A percentile compares a stretch with the other conserved stretches of the same genome.
These are phyloP conservation scores for Pelagia noctiluca DNA, from an alignment of 30 jellyfish, hydroid and myxozoan species.

Conservation along the genomic window DNA sequence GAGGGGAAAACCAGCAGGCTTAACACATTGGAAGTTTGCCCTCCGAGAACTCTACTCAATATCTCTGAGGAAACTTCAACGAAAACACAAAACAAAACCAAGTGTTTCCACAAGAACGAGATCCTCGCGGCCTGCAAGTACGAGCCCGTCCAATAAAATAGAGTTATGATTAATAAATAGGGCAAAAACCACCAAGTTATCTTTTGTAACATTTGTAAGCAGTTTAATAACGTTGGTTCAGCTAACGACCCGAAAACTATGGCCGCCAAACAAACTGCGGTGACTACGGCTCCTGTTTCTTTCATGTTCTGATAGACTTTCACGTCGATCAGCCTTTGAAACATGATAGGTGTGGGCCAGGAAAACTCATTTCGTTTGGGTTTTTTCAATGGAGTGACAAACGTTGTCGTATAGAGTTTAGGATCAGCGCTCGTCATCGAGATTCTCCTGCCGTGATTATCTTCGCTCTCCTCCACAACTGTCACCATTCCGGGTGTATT, in stretches of 20 bases:
- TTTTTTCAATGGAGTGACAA: constrained; percentile 57
- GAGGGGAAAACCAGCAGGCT: constrained; percentile 5
- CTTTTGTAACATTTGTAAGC: constrained; percentile 23
- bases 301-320: constrained; percentile 37
- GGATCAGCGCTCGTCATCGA: constrained; percentile 33
- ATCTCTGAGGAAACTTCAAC: constrained; percentile 40
- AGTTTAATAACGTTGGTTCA: constrained; percentile 35
- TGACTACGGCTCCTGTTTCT: constrained; percentile 61
- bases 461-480: constrained; percentile 30
- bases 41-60: neutral
- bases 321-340: constrained; percentile 14
- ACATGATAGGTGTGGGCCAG: constrained; percentile 52
- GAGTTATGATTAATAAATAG: constrained; percentile 26
- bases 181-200: constrained; percentile 45
- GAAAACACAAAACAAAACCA: constrained; percentile 6
- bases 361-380: constrained; percentile 39
- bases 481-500: neutral
- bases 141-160: constrained; percentile 65
- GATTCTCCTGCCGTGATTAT: constrained; percentile 41
- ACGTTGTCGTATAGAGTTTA: constrained; percentile 61
- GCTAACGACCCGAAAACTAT: constrained; percentile 52
- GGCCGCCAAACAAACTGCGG: constrained; percentile 75
- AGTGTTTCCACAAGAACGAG: constrained; percentile 45
- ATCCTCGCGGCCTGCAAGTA: constrained; percentile 20
- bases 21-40: neutral